Evolutionary conservation across 1,140 invertebrate species (phyloP).

Genomic region (Drosophila guanche): DNA sequence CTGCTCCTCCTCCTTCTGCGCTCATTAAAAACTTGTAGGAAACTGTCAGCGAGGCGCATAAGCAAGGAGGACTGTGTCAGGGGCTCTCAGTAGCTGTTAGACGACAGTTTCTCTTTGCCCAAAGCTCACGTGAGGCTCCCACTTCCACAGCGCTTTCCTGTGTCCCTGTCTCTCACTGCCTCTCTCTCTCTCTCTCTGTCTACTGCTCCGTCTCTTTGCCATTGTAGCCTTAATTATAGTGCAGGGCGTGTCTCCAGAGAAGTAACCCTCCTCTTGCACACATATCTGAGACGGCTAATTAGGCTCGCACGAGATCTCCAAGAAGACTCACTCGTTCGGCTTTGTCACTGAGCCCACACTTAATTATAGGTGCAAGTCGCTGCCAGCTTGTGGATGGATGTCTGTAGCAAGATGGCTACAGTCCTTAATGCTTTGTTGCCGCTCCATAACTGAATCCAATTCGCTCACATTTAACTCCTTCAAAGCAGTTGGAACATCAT

Average conservation of each 20-base stretch:
- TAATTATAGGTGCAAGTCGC: constrained; percentile 40
- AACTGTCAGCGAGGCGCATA: constrained; percentile 64
- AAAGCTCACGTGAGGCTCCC: constrained; percentile 26
- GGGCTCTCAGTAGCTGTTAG: constrained; percentile 10
- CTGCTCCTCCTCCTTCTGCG: constrained; percentile 7
- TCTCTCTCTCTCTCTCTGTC: constrained; percentile 1
- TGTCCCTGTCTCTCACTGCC: background rate
- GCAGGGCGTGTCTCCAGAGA: constrained; percentile 17
- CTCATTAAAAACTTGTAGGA: constrained; percentile 73
- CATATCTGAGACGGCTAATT: constrained; percentile 64
- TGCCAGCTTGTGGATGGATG: no score
- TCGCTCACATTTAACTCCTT: constrained; percentile 11
- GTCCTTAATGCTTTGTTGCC: background rate
- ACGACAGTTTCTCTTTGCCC: constrained; percentile 2
- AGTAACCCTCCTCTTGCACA: constrained; percentile 21
- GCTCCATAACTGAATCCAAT: constrained; percentile 2
- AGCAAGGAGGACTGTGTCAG: constrained; percentile 41
- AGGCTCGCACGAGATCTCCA: constrained; percentile 65
- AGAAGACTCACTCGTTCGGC: constrained; percentile 28
- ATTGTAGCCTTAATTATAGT: constrained; percentile 45
- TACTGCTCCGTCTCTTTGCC: background rate
- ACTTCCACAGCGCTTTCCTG: background rate
- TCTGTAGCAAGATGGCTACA: background rate
- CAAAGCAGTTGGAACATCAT: constrained; percentile 32
- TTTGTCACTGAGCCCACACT: constrained; percentile 40